Evolutionary conservation across 2,797 vertebrate species (phyloP).

Genomic region (Pipistrellus pygmaeus): DNA sequence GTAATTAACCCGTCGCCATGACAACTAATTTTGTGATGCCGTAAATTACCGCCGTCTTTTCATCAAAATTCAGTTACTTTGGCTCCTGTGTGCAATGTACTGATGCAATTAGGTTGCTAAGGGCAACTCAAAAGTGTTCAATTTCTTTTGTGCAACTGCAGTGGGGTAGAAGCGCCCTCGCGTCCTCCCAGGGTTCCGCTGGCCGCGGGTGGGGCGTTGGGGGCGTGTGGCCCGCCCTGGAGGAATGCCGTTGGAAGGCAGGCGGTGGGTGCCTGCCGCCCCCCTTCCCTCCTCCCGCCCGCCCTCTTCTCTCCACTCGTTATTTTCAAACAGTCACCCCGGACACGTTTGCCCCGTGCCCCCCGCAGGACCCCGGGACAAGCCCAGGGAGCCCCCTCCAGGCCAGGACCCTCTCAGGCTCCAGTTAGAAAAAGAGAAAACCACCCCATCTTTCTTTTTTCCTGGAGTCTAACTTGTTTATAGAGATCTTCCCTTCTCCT

Average conservation of each 20-base stretch:
- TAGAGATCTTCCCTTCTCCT: slow-evolving; percentile 86
- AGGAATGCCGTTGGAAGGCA: slow-evolving; percentile 84
- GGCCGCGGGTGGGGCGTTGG: slow-evolving; percentile 90
- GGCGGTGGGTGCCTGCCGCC: slow-evolving; percentile 77
- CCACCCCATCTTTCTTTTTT: slow-evolving; percentile 72
- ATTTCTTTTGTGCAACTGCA: slow-evolving; percentile 99
- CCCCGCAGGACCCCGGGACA: background rate
- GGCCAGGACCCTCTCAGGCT: slow-evolving; percentile 59
- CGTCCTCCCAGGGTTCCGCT: slow-evolving; percentile 92
- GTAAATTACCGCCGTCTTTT: slow-evolving; percentile 99
- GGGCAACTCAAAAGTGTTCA: slow-evolving; percentile 99
- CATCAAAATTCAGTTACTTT: slow-evolving; percentile 99
- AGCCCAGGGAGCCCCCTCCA: background rate
- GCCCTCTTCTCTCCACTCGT: slow-evolving; percentile 72
- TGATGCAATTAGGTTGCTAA: slow-evolving; percentile 99
- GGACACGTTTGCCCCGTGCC: slow-evolving; percentile 41
- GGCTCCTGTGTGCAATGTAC: slow-evolving; percentile 99
- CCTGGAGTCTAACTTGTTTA: slow-evolving; percentile 89
- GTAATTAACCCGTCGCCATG: slow-evolving; percentile 99
- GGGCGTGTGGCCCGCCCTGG: slow-evolving; percentile 77
- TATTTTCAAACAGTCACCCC: slow-evolving; percentile 84
- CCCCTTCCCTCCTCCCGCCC: slow-evolving; percentile 68
- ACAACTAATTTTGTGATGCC: slow-evolving; percentile 99
- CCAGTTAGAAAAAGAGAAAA: slow-evolving; percentile 61
- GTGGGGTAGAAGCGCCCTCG: slow-evolving; percentile 95